A percentile compares a stretch with the other conserved stretches of the same genome.
Conservation (phyloP, 2,113 vertebrate genomes). For the Anguilla rostrata region DNA sequence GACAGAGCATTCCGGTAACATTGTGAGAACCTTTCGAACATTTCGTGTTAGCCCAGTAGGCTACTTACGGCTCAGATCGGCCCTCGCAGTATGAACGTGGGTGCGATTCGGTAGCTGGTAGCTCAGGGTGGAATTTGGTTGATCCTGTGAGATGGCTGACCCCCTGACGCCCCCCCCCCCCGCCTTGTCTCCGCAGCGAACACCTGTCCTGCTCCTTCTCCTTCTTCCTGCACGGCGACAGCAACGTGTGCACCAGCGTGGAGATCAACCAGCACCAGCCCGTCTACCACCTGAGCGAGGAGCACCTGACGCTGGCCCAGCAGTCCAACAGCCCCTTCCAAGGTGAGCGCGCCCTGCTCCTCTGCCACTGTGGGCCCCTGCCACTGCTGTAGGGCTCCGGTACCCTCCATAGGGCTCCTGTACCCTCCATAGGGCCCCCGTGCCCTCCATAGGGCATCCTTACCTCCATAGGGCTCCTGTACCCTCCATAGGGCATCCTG, state of each 20-base stretch:
- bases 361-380: not conserved
- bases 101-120: not conserved
- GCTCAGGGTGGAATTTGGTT: not conserved
- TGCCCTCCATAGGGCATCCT: not conserved
- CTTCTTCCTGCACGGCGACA: constrained; percentile 98
- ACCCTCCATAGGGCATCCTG: not conserved
- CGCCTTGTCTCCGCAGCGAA: constrained; percentile 75
- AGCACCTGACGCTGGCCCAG: constrained; percentile 91
- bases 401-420: not conserved
- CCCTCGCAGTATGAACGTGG: no score
- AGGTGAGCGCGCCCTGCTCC: constrained; percentile 67
- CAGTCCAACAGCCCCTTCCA: constrained; percentile 94
- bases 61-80: not conserved
- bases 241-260: constrained; percentile 98
- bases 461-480: not conserved
- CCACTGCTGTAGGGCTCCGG: not conserved
- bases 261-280: constrained; percentile 99
- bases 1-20: no score
- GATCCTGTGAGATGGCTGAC: not conserved
- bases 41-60: not conserved
- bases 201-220: constrained; percentile 98
- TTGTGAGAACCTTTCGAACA: no score
- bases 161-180: not conserved
- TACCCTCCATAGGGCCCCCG: not conserved
- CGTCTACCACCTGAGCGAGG: constrained; percentile 93